Percentiles rank a stretch among this genome's conserved stretches.
These are phyloP conservation scores for Gopherus evgoodei DNA, from an alignment of 2,113 vertebrate genomes.

Conservation along the genomic window DNA sequence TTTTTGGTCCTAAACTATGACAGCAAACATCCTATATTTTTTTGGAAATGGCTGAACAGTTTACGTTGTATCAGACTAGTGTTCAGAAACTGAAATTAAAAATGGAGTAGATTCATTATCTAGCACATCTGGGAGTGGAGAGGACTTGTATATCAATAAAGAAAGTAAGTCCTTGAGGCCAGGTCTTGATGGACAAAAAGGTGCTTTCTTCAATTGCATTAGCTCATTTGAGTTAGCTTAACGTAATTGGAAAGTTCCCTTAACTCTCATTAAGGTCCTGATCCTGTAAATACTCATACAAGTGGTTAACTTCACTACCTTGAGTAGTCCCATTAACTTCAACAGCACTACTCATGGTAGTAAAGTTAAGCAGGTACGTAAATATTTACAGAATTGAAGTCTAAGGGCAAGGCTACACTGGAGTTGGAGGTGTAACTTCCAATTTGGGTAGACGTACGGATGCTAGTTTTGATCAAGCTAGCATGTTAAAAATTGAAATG, in stretches of 20 bases:
- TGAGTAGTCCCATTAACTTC: background rate
- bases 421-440: background rate
- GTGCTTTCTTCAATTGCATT: background rate
- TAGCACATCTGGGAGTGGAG: background rate
- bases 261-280: background rate
- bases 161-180: background rate
- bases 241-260: background rate
- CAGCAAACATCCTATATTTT: constrained; percentile 4
- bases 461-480: background rate
- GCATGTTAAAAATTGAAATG: background rate
- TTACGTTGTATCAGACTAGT: constrained; percentile 25
- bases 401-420: background rate
- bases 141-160: background rate
- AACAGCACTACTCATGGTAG: background rate
- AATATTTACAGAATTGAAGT: background rate
- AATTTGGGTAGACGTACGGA: no score
- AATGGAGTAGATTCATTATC: background rate
- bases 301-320: background rate
- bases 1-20: background rate
- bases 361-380: background rate
- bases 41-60: constrained; percentile 21
- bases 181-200: background rate
- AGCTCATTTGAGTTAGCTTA: background rate
- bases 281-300: background rate
- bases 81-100: constrained; percentile 19